Conservation (phyloP, 2,113 vertebrate species). For the Podilymbus podiceps region DNA sequence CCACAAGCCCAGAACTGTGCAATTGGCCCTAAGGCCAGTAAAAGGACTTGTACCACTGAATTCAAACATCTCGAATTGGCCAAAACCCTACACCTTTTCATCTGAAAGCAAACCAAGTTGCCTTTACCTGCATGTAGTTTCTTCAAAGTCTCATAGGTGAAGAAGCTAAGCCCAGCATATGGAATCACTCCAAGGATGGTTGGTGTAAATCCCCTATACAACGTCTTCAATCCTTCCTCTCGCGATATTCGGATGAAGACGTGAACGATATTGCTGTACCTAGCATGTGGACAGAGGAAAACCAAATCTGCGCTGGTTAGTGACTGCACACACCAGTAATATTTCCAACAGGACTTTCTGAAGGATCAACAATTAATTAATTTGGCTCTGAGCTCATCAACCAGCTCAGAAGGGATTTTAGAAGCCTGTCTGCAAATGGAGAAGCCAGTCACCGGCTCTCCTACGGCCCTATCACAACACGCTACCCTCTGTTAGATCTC, state of each 20-base stretch:
- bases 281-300: constrained; percentile 22
- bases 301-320: not conserved
- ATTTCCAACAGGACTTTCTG: not conserved
- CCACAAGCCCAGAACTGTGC: not conserved
- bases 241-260: constrained; percentile 93
- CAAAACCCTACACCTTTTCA: not conserved
- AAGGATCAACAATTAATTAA: not conserved
- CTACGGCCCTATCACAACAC: not conserved
- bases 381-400: accelerated
- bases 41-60: not conserved
- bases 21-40: not conserved
- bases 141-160: constrained; percentile 94
- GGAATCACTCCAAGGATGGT: constrained; percentile 93
- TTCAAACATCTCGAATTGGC: not conserved
- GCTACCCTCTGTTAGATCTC: not conserved
- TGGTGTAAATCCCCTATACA: constrained; percentile 91
- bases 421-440: not conserved
- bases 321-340: not conserved
- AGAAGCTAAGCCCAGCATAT: constrained; percentile 96
- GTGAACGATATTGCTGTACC: constrained; percentile 96
- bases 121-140: constrained; percentile 87
- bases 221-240: constrained; percentile 89
- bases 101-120: not conserved
- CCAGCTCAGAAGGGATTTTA: not conserved
- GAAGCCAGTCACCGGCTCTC: not conserved